Conservation (phyloP, 2,888 invertebrate species). For the Glyphotaelius pellucidus region DNA sequence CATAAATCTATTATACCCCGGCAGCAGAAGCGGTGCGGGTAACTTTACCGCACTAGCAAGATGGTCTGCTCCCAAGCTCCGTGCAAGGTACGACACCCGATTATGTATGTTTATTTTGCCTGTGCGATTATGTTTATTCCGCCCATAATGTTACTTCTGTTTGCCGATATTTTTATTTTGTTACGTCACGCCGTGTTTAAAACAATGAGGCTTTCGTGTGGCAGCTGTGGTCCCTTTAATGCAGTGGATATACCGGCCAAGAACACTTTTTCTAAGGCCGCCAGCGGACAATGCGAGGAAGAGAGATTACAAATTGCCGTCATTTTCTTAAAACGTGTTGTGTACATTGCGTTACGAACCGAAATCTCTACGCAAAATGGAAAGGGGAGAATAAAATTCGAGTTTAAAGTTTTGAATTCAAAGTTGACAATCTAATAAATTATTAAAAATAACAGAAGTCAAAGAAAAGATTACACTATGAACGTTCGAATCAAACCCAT, state of each 20-base stretch:
- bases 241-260: conserved; percentile 33
- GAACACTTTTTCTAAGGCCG: conserved; percentile 46
- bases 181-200: conserved; percentile 56
- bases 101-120: conserved; percentile 57
- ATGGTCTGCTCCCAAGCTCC: conserved; percentile 3
- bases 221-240: conserved; percentile 45
- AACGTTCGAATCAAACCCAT: too few species aligned
- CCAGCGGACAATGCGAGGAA: conserved; percentile 50
- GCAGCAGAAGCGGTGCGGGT: conserved; percentile 49
- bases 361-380: not conserved
- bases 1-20: conserved; percentile 64
- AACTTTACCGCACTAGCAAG: not conserved
- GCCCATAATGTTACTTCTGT: conserved; percentile 37
- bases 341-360: not conserved
- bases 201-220: conserved; percentile 62
- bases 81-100: conserved; percentile 61
- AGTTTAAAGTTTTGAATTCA: too few species aligned
- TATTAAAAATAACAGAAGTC: too few species aligned
- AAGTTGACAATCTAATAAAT: too few species aligned
- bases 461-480: too few species aligned
- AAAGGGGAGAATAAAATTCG: not conserved
- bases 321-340: not conserved
- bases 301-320: conserved; percentile 28
- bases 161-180: conserved; percentile 50
- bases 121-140: conserved; percentile 47